Conservation (phyloP, 2,113 vertebrate genomes). For the Canis aureus region DNA sequence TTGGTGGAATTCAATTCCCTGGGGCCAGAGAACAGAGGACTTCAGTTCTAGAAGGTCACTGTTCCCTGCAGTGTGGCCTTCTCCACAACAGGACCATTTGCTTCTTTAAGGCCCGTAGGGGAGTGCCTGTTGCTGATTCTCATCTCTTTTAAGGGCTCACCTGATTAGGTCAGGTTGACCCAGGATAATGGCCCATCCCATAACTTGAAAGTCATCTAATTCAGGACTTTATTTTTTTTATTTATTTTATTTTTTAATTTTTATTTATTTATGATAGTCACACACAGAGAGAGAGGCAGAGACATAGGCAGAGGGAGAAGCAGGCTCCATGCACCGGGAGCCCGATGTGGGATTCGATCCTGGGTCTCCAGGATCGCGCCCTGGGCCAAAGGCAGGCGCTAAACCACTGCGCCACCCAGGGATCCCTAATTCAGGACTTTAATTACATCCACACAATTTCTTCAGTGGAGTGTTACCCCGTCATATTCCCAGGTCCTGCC, state of each 20-base stretch:
- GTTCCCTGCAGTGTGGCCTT: neutral
- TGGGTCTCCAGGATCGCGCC: no score
- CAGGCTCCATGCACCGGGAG: no score
- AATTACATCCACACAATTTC: neutral
- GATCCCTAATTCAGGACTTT: neutral
- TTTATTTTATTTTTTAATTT: no score
- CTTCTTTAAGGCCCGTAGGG: neutral
- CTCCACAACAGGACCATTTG: neutral
- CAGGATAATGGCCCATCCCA: neutral
- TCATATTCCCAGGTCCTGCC: neutral
- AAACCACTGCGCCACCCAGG: no score
- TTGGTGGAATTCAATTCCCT: neutral
- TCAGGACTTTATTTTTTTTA: neutral
- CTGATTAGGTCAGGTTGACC: neutral
- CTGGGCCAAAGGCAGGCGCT: no score
- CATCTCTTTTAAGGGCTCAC: neutral
- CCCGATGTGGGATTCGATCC: no score
- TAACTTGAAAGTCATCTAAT: neutral
- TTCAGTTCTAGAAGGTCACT: neutral
- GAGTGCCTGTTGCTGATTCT: neutral
- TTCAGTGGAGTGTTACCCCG: neutral
- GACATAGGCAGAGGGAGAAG: no score
- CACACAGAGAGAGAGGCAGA: no score
- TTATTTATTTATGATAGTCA: no score
- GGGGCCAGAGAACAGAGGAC: neutral